Evolutionary conservation across 2,113 vertebrate species (phyloP).

Genomic region (Pterocles orientalis): DNA sequence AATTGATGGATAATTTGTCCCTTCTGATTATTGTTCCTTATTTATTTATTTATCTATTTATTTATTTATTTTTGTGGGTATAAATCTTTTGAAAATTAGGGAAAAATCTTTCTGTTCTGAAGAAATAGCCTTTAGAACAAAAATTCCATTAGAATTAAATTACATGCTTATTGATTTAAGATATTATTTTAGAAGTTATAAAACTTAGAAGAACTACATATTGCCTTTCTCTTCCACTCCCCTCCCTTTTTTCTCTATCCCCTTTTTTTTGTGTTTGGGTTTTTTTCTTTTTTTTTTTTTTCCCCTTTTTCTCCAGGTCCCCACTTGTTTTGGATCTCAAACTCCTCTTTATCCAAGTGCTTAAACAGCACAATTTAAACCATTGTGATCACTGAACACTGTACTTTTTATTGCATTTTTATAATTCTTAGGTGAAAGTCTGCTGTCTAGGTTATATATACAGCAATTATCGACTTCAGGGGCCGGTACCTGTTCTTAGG

Average conservation of each 20-base stretch:
- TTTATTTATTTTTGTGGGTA: not conserved
- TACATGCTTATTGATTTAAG: conserved; percentile 13
- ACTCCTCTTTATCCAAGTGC: not conserved
- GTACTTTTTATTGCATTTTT: not conserved
- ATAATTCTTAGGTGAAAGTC: not conserved
- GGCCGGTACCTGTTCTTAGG: not conserved
- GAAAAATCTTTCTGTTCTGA: not conserved
- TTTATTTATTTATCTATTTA: not conserved
- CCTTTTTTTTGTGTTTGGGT: not conserved
- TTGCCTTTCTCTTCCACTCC: not conserved
- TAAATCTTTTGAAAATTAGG: not conserved
- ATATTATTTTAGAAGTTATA: not conserved
- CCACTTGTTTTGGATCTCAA: not conserved
- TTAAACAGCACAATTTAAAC: not conserved
- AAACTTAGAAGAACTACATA: not conserved
- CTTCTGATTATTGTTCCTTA: not conserved
- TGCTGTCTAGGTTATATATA: not conserved
- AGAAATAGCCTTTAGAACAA: conserved; percentile 20
- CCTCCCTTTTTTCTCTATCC: not conserved
- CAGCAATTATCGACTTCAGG: not conserved
- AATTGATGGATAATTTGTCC: not conserved
- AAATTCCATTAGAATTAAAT: not conserved
- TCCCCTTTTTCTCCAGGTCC: accelerated
- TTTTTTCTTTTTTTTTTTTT: not conserved
- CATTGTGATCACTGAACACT: not conserved